phyloP scores from a whole-genome alignment of 2,888 invertebrate species.

The Autographa gamma region DNA sequence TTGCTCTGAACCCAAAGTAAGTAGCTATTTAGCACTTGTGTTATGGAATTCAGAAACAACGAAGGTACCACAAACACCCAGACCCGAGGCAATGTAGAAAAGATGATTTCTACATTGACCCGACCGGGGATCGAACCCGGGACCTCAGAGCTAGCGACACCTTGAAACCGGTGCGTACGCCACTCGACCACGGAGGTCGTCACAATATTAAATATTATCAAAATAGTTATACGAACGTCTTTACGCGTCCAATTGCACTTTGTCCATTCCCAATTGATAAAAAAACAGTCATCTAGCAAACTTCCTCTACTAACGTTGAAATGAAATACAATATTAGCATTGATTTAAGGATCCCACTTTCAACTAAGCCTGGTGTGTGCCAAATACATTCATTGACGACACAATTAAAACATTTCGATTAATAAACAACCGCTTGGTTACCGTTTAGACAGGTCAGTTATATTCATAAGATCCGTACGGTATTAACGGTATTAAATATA shows the following conservation, averaged over 20 bases:
- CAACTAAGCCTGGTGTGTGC: constrained; percentile 20
- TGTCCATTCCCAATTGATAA: background rate
- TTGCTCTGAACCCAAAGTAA: too few species aligned
- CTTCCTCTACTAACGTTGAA: background rate
- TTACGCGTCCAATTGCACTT: background rate
- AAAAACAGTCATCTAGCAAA: background rate
- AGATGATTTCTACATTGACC: too few species aligned
- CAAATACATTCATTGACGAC: constrained; percentile 38
- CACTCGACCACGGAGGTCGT: too few species aligned
- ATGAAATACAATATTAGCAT: background rate
- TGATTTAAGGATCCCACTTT: constrained; percentile 10
- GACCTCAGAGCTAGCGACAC: too few species aligned
- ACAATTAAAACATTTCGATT: constrained; percentile 46
- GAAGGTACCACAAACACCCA: too few species aligned
- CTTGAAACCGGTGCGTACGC: too few species aligned
- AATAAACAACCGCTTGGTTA: constrained; percentile 44
- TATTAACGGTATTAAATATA: constrained; percentile 35
- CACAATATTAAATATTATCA: too few species aligned
- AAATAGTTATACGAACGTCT: constrained; percentile 4
- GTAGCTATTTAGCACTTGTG: too few species aligned
- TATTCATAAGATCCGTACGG: constrained; percentile 44
- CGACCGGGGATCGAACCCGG: too few species aligned
- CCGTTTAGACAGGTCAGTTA: constrained; percentile 29
- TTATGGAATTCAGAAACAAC: too few species aligned
- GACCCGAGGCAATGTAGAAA: too few species aligned